Conservation (phyloP, 2,113 vertebrate species). For the Etia nguti region DNA sequence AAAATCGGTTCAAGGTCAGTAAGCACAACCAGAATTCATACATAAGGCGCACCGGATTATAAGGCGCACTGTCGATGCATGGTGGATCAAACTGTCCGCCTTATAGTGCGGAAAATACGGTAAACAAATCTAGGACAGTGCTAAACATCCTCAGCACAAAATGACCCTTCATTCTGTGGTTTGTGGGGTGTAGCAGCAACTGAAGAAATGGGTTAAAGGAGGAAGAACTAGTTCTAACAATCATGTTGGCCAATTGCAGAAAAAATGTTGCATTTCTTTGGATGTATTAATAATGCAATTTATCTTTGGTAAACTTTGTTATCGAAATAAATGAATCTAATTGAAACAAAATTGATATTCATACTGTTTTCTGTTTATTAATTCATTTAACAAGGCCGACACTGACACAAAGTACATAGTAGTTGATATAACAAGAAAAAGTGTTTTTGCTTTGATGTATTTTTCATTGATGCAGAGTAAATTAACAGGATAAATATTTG, state of each 20-base stretch:
- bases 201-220: background rate
- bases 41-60: no score
- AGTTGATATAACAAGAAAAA: background rate
- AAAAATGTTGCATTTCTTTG: background rate
- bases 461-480: background rate
- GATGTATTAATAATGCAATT: background rate
- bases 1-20: no score
- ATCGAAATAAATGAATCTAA: background rate
- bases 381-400: background rate
- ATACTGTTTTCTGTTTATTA: background rate
- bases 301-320: background rate
- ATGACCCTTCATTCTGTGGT: background rate
- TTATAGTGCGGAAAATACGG: no score
- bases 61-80: no score
- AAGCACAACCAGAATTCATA: no score
- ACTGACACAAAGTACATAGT: background rate
- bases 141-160: background rate
- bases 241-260: background rate
- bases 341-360: background rate
- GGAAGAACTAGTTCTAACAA: background rate
- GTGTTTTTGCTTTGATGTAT: rapidly evolving
- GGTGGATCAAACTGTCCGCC: no score
- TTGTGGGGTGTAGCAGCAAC: background rate
- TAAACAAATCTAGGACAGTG: background rate
- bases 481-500: background rate